phyloP scores from a whole-genome alignment of 2,797 vertebrate species.

The Heteromormyrus szaboi region DNA sequence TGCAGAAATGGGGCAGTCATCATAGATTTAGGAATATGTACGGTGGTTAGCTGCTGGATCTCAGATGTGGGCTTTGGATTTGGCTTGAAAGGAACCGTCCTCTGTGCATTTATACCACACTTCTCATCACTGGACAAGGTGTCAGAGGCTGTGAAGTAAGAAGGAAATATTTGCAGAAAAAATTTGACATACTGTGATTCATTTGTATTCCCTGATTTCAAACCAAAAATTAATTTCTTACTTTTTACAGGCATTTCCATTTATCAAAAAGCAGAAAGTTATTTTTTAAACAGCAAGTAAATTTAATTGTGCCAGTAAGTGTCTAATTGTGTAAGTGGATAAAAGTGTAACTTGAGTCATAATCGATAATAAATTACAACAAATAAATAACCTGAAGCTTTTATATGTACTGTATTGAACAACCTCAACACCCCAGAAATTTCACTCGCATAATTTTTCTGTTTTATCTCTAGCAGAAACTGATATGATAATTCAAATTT shows the following conservation, averaged over 20 bases:
- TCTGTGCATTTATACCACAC: conserved; percentile 6
- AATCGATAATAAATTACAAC: not conserved
- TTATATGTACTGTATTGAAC: not conserved
- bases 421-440: not conserved
- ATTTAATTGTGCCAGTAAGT: not conserved
- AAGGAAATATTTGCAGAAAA: not conserved
- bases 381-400: not conserved
- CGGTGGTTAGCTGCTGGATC: conserved; percentile 47
- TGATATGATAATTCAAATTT: not conserved
- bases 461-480: not conserved
- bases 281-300: not conserved
- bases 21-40: conserved; percentile 54
- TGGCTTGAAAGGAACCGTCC: conserved; percentile 30
- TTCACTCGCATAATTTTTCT: not conserved
- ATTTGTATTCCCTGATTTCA: not conserved
- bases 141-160: not conserved
- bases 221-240: not conserved
- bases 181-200: not conserved
- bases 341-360: not conserved
- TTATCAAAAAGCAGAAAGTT: not conserved
- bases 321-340: not conserved
- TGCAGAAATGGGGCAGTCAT: conserved; percentile 57
- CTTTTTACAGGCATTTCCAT: not conserved
- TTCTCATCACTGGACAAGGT: conserved; percentile 4
- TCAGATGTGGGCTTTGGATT: conserved; percentile 21